Evolutionary conservation across 2,888 invertebrate species (phyloP), one percentile per base, ranked within the genome.

Genomic region (Xanthorhoe designata): DNA sequence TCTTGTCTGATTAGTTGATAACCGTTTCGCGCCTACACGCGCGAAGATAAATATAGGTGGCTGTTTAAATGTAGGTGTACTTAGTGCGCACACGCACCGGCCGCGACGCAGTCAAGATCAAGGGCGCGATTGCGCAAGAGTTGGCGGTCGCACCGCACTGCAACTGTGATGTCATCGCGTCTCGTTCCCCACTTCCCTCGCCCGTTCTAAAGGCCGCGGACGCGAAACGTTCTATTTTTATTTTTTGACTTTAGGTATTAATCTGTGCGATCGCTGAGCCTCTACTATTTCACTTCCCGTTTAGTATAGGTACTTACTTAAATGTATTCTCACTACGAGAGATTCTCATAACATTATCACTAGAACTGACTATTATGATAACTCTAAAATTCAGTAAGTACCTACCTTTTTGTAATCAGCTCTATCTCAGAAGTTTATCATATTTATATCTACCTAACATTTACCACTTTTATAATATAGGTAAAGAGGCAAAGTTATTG

Each of bases 61-160:
- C 74, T 83, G 86, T 84, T 83, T 82, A 82, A 81, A 83, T 82
- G 84, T 86, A 81, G 81, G 82, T 82, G 84, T 80, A 47, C 47
- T 47, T 47, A 76, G 62, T 59, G 88, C 83, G 88, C 86, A 86
- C 86, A 88, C 90, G 91, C 90, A 89, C 88, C 87, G 87, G 84
- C 86, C 88, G 87, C 90, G 89, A 89, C 92, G 92, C 93, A 94
- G 94, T 94, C 94, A 94, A 94, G 94, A 94, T 94, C 94, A 94
- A 94, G 94, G 94, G 90, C 94, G 78, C 86, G 91, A 91, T 93
- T 93, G 91, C 93, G 92, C 89, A 92, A 93, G 88, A 89, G 89
- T 90, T 92, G 92, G 91, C 92, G 87, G 89, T 86, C 89, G 89
- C 88, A 85, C 84, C 86, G 87, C 87, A 81, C 88, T 91, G 92